These are phyloP conservation scores for Erethizon dorsatum DNA, from an alignment of 2,797 vertebrate genomes.

Conservation along the genomic window DNA sequence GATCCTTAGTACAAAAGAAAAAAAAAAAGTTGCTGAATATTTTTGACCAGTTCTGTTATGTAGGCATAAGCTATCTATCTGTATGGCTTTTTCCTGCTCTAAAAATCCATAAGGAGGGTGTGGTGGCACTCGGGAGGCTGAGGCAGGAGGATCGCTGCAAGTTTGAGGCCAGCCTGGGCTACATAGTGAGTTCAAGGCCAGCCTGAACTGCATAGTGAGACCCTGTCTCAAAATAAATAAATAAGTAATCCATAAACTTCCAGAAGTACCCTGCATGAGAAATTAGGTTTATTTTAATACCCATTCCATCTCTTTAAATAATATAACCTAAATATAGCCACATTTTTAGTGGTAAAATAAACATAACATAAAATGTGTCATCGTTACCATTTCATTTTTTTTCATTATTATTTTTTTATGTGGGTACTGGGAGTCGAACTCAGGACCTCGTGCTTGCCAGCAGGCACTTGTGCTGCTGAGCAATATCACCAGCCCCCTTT, in stretches of 20 bases:
- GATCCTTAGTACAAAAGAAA: not conserved
- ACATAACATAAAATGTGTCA: no score
- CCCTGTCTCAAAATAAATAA: not conserved
- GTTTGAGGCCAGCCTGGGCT: not conserved
- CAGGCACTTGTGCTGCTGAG: no score
- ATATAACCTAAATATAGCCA: not conserved
- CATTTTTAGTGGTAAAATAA: not conserved
- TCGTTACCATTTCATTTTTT: not conserved
- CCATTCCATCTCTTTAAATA: not conserved
- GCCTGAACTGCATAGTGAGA: not conserved
- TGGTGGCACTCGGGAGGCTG: not conserved
- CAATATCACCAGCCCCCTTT: no score
- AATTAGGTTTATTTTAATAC: conserved; percentile 38
- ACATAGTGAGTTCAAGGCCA: not conserved
- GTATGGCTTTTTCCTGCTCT: not conserved
- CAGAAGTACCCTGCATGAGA: not conserved
- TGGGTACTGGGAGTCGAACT: no score
- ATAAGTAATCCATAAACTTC: not conserved
- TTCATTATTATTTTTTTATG: no score
- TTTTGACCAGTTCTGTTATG: not conserved
- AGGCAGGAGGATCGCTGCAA: not conserved
- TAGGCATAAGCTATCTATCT: not conserved
- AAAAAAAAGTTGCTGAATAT: conserved; percentile 2
- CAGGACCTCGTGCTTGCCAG: no score
- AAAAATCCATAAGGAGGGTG: not conserved